These are phyloP conservation scores for Parnassius glacialis DNA, from an alignment of 2,888 invertebrate species.

Conservation along the genomic window DNA sequence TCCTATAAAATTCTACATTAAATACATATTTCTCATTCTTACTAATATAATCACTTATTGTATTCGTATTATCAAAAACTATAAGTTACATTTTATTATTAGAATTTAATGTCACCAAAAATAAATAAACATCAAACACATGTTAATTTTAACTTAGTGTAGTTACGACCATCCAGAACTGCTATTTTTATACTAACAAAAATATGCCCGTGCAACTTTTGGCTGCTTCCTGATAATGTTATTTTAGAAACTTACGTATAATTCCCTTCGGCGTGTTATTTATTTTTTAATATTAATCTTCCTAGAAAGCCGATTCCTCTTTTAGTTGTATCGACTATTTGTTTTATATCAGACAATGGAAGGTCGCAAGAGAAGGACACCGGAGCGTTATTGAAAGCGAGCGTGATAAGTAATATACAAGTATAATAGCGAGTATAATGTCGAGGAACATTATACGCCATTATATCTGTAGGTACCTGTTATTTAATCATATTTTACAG, in stretches of 20 bases:
- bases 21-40: too few relatives aligned
- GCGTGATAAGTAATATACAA: neutral
- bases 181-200: conserved; percentile 20
- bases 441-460: too few relatives aligned
- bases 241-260: conserved; percentile 12
- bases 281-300: neutral
- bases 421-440: too few relatives aligned
- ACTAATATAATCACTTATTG: too few relatives aligned
- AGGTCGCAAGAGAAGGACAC: conserved; percentile 19
- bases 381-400: conserved; percentile 13
- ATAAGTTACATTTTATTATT: conserved; percentile 8
- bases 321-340: too few relatives aligned
- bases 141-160: conserved; percentile 21
- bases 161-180: conserved; percentile 16
- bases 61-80: too few relatives aligned
- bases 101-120: conserved; percentile 16
- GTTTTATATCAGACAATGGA: conserved; percentile 20
- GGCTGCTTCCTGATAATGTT: conserved; percentile 24
- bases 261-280: conserved; percentile 6
- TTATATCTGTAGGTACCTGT: too few relatives aligned
- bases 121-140: conserved; percentile 16
- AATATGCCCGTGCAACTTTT: conserved; percentile 22
- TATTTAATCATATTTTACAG: neutral
- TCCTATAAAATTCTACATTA: too few relatives aligned
- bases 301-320: neutral